phyloP scores from a whole-genome alignment of 2,888 invertebrate species.

The Drosophila stalkeri region DNA sequence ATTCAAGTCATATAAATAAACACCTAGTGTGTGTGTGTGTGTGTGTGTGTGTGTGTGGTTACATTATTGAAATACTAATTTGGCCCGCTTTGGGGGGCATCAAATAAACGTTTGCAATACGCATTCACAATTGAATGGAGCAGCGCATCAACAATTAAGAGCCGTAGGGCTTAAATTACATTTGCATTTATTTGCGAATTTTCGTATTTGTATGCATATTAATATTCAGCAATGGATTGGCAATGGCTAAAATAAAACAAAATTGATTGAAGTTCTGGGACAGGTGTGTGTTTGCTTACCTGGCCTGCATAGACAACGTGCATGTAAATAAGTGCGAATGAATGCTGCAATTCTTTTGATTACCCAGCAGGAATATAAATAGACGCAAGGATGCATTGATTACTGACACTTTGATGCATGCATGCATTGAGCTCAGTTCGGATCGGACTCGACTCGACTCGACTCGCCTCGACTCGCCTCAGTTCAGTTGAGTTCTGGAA shows the following conservation, averaged over 20 bases:
- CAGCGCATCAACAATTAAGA: background rate
- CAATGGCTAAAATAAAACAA: background rate
- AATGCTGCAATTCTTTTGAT: constrained; percentile 29
- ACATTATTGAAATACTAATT: constrained; percentile 11
- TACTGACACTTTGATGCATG: constrained; percentile 33
- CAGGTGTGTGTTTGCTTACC: constrained; percentile 27
- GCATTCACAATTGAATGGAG: background rate
- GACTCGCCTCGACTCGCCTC: background rate
- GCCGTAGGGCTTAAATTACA: background rate
- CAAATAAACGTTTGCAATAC: background rate
- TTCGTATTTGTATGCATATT: background rate
- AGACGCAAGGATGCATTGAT: constrained; percentile 27
- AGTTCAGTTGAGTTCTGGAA: background rate
- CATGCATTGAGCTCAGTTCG: constrained; percentile 8
- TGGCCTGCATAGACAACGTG: constrained; percentile 13
- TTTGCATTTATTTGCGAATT: constrained; percentile 6
- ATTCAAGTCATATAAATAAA: constrained; percentile 4
- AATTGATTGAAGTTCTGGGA: background rate
- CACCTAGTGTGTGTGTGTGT: background rate
- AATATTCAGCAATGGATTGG: constrained; percentile 2
- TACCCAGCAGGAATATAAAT: constrained; percentile 22
- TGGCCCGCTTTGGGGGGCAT: background rate
- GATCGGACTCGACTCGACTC: background rate
- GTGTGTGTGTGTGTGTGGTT: too few relatives aligned
- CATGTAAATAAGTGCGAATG: constrained; percentile 18